A percentile compares a stretch with the other conserved stretches of the same genome.
Conservation (phyloP, 2,888 invertebrate genomes). For the Pemphredon lugubris region DNA sequence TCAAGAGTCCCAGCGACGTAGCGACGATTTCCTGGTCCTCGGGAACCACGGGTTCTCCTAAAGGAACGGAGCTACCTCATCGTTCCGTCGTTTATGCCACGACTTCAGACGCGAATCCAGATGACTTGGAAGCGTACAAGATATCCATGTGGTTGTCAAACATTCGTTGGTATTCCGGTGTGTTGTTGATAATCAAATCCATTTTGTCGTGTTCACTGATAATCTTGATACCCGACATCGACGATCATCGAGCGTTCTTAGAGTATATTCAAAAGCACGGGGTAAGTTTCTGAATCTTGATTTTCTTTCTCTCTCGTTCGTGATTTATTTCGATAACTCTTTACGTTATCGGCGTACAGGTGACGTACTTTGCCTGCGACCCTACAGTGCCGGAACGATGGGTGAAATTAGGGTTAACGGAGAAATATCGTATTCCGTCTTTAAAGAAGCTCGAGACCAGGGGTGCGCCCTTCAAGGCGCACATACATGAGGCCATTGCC, state of each 20-base stretch:
- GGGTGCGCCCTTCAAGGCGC: slow-evolving; percentile 63
- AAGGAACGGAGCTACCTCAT: slow-evolving; percentile 31
- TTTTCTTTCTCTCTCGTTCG: background rate
- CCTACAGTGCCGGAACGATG: slow-evolving; percentile 56
- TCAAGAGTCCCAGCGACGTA: slow-evolving; percentile 7
- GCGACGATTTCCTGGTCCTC: slow-evolving; percentile 38
- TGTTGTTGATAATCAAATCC: slow-evolving; percentile 31
- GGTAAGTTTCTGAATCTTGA: too few relatives aligned
- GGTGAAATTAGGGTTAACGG: slow-evolving; percentile 55
- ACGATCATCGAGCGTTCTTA: slow-evolving; percentile 36
- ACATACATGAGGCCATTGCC: slow-evolving; percentile 49
- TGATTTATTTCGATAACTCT: too few relatives aligned
- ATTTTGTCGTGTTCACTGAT: slow-evolving; percentile 31
- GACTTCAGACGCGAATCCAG: slow-evolving; percentile 13
- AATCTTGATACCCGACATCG: slow-evolving; percentile 48
- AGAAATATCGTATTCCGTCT: slow-evolving; percentile 60
- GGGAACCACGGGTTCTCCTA: slow-evolving; percentile 39
- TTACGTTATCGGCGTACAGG: too few relatives aligned
- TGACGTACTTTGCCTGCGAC: slow-evolving; percentile 60
- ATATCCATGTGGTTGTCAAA: slow-evolving; percentile 53
- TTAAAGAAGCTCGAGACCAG: slow-evolving; percentile 58
- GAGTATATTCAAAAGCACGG: slow-evolving; percentile 58
- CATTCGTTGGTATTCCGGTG: slow-evolving; percentile 60
- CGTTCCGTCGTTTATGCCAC: slow-evolving; percentile 11
- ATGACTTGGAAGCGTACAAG: slow-evolving; percentile 4